Evolutionary conservation across 2,888 invertebrate species (phyloP).

Genomic region (Lagria hirta): DNA sequence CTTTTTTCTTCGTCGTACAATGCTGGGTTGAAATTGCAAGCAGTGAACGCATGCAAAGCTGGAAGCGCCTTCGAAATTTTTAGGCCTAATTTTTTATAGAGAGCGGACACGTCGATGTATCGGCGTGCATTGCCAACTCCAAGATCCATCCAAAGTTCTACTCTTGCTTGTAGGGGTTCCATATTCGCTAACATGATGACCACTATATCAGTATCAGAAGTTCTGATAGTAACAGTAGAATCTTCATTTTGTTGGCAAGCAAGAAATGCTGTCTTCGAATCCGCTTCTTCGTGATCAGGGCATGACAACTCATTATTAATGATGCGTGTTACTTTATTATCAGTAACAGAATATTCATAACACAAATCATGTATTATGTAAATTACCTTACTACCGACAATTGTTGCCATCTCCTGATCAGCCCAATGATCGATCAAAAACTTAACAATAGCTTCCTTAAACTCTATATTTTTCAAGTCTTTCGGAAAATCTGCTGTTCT

Average conservation of each 20-base stretch:
- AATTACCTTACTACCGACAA: conserved; percentile 34
- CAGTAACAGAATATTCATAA: too few species aligned
- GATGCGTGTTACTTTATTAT: too few species aligned
- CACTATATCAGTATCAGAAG: conserved; percentile 28
- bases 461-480: conserved; percentile 34
- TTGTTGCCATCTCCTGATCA: conserved; percentile 36
- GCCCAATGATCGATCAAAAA: conserved; percentile 40
- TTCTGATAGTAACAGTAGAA: conserved; percentile 32
- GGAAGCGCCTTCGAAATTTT: conserved; percentile 10
- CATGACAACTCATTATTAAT: too few species aligned
- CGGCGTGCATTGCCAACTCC: conserved; percentile 33
- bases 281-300: conserved; percentile 30
- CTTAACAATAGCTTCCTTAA: conserved; percentile 37
- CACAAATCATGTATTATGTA: conserved; percentile 28
- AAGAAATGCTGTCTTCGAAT: conserved; percentile 28
- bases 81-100: conserved; percentile 6
- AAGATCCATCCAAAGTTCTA: conserved; percentile 29
- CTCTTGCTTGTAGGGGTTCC: conserved; percentile 28
- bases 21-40: conserved; percentile 30
- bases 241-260: conserved; percentile 28
- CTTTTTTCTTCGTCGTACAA: conserved; percentile 30
- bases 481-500: conserved; percentile 34
- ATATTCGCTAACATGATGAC: conserved; percentile 36
- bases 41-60: conserved; percentile 17
- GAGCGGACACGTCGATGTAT: conserved; percentile 27